Conservation (phyloP, 2,113 vertebrate species). For the Dasyurus viverrinus region DNA sequence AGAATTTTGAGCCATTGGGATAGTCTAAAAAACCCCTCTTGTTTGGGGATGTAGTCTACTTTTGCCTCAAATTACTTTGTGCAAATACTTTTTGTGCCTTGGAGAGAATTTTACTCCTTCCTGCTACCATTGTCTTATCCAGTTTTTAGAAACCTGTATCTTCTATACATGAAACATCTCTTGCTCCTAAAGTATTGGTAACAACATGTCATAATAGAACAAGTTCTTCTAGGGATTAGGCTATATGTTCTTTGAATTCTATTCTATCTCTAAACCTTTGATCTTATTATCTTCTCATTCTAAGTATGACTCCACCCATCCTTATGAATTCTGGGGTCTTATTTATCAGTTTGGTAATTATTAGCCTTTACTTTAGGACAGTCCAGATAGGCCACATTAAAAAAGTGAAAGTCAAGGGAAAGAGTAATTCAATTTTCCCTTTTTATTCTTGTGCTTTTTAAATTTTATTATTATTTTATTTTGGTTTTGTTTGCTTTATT, state of each 20-base stretch:
- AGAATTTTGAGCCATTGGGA: neutral
- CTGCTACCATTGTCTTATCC: neutral
- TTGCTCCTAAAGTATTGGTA: neutral
- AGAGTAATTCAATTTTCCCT: neutral
- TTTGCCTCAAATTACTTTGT: neutral
- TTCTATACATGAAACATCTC: neutral
- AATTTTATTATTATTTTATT: neutral
- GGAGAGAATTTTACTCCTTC: neutral
- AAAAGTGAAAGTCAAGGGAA: neutral
- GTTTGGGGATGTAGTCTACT: neutral
- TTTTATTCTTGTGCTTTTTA: neutral
- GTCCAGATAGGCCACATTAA: neutral
- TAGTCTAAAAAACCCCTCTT: neutral
- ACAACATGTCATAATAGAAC: neutral
- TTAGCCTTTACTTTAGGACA: neutral
- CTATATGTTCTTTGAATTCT: neutral
- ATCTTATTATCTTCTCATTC: neutral
- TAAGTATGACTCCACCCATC: neutral
- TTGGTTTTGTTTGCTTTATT: neutral
- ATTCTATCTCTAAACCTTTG: neutral
- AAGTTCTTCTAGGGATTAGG: neutral
- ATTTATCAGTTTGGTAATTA: neutral
- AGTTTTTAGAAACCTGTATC: neutral
- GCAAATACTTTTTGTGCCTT: neutral
- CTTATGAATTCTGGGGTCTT: neutral